Evolutionary conservation across 1,140 invertebrate genomes (phyloP).

Genomic region (Orussus abietinus): DNA sequence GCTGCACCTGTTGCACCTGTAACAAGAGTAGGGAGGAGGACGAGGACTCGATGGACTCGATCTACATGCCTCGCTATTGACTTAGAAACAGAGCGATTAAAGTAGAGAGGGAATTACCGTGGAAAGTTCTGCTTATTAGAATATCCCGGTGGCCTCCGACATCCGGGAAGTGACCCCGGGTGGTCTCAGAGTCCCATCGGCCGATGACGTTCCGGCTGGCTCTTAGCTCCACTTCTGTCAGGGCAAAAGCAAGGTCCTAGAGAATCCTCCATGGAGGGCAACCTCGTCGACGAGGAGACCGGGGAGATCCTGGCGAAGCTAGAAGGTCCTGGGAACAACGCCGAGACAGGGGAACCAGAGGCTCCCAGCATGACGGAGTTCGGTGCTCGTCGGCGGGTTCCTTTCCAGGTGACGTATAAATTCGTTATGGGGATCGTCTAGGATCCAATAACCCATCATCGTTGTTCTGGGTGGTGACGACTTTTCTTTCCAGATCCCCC

Average conservation of each 20-base stretch:
- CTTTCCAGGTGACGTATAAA: constrained; percentile 36
- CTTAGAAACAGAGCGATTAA: too few species aligned
- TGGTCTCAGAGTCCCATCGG: constrained; percentile 15
- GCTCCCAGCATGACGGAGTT: constrained; percentile 12
- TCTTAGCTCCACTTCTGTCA: neutral
- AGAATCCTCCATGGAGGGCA: constrained; percentile 23
- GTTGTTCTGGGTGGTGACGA: neutral
- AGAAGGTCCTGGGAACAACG: constrained; percentile 23
- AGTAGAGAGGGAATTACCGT: too few species aligned
- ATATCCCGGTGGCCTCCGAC: constrained; percentile 21
- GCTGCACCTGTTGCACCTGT: neutral
- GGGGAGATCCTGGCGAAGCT: constrained; percentile 29
- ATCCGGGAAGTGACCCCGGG: constrained; percentile 40
- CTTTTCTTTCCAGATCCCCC: constrained; percentile 34
- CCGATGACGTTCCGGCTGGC: neutral
- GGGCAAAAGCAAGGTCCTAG: neutral
- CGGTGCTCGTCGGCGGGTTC: constrained; percentile 24
- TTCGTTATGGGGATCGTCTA: constrained; percentile 4
- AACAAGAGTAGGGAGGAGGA: neutral
- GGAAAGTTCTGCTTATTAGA: too few species aligned
- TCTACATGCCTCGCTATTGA: neutral
- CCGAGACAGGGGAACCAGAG: constrained; percentile 45
- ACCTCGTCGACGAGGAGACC: constrained; percentile 39
- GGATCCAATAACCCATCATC: neutral
- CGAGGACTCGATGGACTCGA: neutral